Base-by-base conservation (phyloP, 2,888 invertebrate genomes). In the Galeopsomyia nigrocyanea region DNA sequence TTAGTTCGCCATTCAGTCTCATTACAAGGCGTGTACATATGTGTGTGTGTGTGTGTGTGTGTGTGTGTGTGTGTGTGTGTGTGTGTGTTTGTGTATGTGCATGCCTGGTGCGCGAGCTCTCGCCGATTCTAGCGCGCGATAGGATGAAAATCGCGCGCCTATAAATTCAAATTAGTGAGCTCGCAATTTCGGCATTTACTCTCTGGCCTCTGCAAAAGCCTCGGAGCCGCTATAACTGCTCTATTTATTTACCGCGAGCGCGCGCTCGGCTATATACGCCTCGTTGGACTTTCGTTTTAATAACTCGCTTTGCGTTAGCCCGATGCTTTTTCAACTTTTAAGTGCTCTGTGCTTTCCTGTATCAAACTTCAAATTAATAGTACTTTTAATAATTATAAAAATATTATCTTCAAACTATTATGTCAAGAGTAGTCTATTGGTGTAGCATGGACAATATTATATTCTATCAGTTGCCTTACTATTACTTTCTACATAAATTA, bases 111-210 rank as follows among this genome's bases (percentile, higher is more conserved):
- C n/a, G 26, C 26, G 2, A 5, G 26, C 26, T 2, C 26, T 2
- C 47, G 57, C 46, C 65, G 68, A 69, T 73, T 69, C 39, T 60
- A 62, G 62, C 19, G 16, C 17, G 66, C 21, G 51, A 74, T 67
- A 67, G 66, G 49, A 67, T 66, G 70, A 70, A 70, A 68, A 73
- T 73, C 64, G 60, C 56, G 16, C 31, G 19, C 49, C 70, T 61
- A 74, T 74, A 74, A 70, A 74, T 74, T 74, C 65, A 67, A 74
- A 70, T 74, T 70, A 74, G 57, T 22, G 58, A 39, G 62, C 63
- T 69, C 67, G 56, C 57, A 70, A 74, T 70, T 74, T 74, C 58
- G 69, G 66, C 51, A 57, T 57, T 66, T 58, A 68, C 67, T 55
- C 50, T 16, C 10, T 39, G 3, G 31, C 17, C 19, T 31, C 26